A percentile compares a stretch with the other conserved stretches of the same genome.
These are phyloP conservation scores for Axea sp. DNA, from an alignment of 2,888 invertebrate species.

Conservation along the genomic window DNA sequence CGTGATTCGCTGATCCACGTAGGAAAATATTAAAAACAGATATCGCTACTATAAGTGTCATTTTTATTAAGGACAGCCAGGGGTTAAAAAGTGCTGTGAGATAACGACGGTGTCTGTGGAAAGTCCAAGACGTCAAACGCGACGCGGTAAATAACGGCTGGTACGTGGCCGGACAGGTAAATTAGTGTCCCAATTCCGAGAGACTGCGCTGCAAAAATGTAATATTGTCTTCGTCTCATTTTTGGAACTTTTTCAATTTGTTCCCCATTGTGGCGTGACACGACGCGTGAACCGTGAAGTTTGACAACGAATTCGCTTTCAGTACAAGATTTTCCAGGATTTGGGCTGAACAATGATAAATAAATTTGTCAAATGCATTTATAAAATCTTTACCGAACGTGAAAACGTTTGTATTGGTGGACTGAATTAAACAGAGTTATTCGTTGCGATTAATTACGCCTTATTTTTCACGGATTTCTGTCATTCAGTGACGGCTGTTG, in stretches of 20 bases:
- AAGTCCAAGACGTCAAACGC: constrained; percentile 49
- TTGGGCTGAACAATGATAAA: no score
- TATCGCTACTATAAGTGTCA: constrained; percentile 15
- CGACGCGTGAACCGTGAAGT: not conserved
- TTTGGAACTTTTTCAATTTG: constrained; percentile 53
- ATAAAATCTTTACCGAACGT: no score
- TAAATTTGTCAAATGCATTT: no score
- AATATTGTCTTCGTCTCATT: constrained; percentile 45
- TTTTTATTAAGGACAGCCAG: no score
- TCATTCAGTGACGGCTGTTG: no score
- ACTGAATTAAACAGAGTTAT: no score
- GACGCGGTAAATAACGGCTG: constrained; percentile 47
- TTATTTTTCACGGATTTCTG: no score
- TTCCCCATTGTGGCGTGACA: constrained; percentile 28
- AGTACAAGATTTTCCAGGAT: no score
- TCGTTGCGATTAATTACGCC: no score
- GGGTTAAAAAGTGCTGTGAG: constrained; percentile 18
- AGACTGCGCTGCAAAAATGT: constrained; percentile 31
- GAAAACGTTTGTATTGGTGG: no score
- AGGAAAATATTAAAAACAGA: constrained; percentile 26
- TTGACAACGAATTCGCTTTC: constrained; percentile 4
- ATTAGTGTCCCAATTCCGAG: constrained; percentile 38
- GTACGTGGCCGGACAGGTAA: constrained; percentile 53
- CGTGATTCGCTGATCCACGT: no score
- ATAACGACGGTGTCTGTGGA: constrained; percentile 32